Evolutionary conservation across 2,797 vertebrate species (phyloP).

Genomic region (Pterois miles): DNA sequence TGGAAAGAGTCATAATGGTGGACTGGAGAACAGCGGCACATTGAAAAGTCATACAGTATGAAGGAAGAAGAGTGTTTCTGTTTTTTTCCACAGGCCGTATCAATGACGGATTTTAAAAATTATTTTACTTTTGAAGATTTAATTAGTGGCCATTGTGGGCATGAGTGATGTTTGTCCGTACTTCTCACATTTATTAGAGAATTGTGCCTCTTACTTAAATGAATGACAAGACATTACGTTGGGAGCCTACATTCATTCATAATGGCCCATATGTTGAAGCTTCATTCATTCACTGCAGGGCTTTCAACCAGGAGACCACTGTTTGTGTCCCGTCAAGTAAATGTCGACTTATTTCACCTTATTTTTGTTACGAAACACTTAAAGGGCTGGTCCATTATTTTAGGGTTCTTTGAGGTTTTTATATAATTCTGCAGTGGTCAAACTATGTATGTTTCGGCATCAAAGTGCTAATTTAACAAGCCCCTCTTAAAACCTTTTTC

Average conservation of each 20-base stretch:
- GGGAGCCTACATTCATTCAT: no score
- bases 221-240: background rate
- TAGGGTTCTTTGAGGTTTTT: no score
- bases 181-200: slow-evolving; percentile 15
- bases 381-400: no score
- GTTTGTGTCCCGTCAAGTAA: background rate
- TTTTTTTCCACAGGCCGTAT: background rate
- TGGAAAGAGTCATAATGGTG: background rate
- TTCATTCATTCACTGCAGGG: background rate
- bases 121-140: slow-evolving; percentile 18
- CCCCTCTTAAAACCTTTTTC: no score
- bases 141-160: slow-evolving; percentile 5
- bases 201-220: background rate
- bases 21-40: background rate
- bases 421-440: no score
- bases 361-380: background rate
- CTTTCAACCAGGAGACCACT: background rate
- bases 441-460: no score
- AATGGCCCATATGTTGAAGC: background rate
- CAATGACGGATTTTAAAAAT: background rate
- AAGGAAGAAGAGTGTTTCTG: background rate
- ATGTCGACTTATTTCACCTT: background rate
- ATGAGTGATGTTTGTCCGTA: background rate
- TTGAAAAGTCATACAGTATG: background rate
- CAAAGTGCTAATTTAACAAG: no score